Evolutionary conservation across 1,140 invertebrate genomes (phyloP).

Genomic region (Zeugodacus cucurbitae): DNA sequence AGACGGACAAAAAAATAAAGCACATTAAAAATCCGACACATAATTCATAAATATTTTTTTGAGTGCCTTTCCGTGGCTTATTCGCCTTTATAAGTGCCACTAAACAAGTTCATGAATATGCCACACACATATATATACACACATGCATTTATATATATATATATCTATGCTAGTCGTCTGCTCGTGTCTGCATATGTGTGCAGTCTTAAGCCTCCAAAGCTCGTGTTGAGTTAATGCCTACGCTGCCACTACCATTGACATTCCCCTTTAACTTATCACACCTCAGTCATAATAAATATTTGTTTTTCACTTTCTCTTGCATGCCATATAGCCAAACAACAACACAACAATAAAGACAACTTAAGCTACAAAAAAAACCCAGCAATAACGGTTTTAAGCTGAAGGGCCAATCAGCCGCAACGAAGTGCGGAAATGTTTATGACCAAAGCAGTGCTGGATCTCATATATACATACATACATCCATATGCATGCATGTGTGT

Average conservation of each 20-base stretch:
- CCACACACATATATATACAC: background rate
- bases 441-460: background rate
- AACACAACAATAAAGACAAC: background rate
- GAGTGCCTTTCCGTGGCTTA: background rate
- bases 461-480: background rate
- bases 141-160: background rate
- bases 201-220: background rate
- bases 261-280: background rate
- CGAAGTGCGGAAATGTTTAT: background rate
- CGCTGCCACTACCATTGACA: background rate
- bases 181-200: background rate
- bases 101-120: background rate
- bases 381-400: background rate
- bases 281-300: conserved; percentile 10
- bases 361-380: background rate
- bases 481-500: background rate
- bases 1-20: background rate
- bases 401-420: background rate
- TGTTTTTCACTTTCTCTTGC: conserved; percentile 4
- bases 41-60: background rate
- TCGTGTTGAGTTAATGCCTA: background rate
- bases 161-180: background rate
- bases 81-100: background rate
- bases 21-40: background rate
- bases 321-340: background rate